A percentile compares a stretch with the other conserved stretches of the same genome.
phyloP scores from a whole-genome alignment of 2,797 vertebrate species.

The Nothura maculosa region DNA sequence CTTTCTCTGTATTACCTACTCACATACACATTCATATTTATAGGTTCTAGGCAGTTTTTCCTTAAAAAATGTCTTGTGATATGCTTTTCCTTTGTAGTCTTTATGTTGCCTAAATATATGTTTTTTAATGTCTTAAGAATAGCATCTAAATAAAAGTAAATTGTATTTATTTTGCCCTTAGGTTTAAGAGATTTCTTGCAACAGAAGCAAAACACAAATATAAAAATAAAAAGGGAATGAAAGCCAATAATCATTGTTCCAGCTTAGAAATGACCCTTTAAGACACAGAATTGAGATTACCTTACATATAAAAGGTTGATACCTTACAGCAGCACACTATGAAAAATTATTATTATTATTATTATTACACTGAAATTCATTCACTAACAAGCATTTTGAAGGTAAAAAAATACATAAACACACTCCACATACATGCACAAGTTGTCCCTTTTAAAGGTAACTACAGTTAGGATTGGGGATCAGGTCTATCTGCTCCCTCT shows the following conservation, averaged over 20 bases:
- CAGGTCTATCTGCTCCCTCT: not conserved
- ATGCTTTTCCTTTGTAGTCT: not conserved
- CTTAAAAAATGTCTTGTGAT: not conserved
- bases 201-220: not conserved
- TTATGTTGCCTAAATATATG: not conserved
- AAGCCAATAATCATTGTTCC: not conserved
- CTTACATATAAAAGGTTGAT: not conserved
- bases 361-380: not conserved
- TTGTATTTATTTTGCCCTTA: not conserved
- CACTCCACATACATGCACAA: not conserved
- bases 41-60: not conserved
- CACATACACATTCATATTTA: not conserved
- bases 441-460: not conserved
- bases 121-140: not conserved
- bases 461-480: not conserved
- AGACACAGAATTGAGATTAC: not conserved
- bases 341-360: not conserved
- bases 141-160: not conserved
- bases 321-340: too few relatives aligned
- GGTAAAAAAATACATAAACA: not conserved
- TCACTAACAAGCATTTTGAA: not conserved
- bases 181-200: not conserved
- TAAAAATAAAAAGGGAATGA: not conserved
- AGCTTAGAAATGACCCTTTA: not conserved
- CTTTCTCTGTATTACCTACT: not conserved